These are phyloP conservation scores for Premnoplex brunnescens DNA, from an alignment of 2,797 vertebrate species.

Conservation along the genomic window DNA sequence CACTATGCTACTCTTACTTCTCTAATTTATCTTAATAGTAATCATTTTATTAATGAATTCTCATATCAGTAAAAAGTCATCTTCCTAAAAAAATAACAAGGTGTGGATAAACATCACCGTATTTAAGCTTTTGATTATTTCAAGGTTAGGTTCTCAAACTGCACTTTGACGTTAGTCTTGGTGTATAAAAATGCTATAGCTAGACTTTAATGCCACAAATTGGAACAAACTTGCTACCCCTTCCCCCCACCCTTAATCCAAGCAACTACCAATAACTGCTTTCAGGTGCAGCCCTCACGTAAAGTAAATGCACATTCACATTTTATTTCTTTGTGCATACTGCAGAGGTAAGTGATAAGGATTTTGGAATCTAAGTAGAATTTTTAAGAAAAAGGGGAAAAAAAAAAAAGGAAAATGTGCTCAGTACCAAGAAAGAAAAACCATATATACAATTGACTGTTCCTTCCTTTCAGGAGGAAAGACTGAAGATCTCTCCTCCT, in stretches of 20 bases:
- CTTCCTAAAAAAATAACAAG: neutral
- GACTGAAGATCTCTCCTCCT: neutral
- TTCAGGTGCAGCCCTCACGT: neutral
- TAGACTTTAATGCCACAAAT: neutral
- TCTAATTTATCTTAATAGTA: neutral
- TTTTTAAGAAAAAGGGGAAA: accelerated
- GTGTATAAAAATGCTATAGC: neutral
- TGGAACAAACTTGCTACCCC: neutral
- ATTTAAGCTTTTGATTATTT: neutral
- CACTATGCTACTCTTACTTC: neutral
- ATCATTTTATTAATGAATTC: neutral
- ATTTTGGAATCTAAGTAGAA: neutral
- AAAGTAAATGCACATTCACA: neutral
- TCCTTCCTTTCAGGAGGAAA: neutral
- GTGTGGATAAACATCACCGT: neutral
- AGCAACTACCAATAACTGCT: neutral
- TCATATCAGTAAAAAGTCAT: neutral
- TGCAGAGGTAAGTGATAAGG: neutral
- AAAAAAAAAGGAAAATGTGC: neutral
- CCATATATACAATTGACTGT: accelerated
- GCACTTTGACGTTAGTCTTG: neutral
- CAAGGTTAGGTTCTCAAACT: neutral
- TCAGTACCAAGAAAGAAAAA: neutral
- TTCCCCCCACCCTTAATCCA: neutral
- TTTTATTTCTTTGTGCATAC: neutral